These are phyloP conservation scores for Drosophila cognata DNA, from an alignment of 2,888 invertebrate genomes.

Conservation along the genomic window DNA sequence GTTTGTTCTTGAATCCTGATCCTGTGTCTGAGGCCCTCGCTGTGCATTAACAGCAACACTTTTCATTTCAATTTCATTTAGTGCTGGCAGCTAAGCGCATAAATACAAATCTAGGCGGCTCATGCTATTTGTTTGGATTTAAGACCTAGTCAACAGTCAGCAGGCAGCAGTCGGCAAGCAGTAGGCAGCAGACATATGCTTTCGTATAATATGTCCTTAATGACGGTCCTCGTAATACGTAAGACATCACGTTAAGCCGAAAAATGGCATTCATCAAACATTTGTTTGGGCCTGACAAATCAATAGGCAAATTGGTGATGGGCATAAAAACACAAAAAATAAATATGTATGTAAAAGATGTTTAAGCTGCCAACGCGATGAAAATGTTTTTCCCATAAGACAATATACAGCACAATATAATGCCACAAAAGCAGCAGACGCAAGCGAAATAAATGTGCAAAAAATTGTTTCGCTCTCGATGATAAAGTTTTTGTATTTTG, in stretches of 20 bases:
- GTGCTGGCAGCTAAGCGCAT: constrained; percentile 16
- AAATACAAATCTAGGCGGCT: constrained; percentile 39
- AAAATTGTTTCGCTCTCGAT: constrained; percentile 49
- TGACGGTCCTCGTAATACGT: constrained; percentile 27
- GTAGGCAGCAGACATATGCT: constrained; percentile 2
- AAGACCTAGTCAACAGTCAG: constrained; percentile 9
- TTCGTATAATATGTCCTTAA: constrained; percentile 33
- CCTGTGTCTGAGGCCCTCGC: constrained; percentile 16
- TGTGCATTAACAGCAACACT: constrained; percentile 29
- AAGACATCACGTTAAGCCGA: constrained; percentile 42
- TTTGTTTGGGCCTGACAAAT: constrained; percentile 60
- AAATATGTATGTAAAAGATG: constrained; percentile 29
- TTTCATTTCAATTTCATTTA: constrained; percentile 48
- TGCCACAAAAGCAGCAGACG: constrained; percentile 13
- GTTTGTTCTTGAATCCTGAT: constrained; percentile 5
- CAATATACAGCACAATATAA: constrained; percentile 38
- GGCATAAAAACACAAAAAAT: constrained; percentile 47
- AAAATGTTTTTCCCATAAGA: constrained; percentile 52
- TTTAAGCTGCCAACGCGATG: constrained; percentile 28
- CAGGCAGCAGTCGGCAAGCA: background rate
- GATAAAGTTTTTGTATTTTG: constrained; percentile 49
- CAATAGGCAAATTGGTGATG: constrained; percentile 73
- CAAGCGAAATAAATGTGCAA: constrained; percentile 44
- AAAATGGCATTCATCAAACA: constrained; percentile 64
- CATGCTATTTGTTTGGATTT: background rate